Evolutionary conservation across 1,140 invertebrate genomes (phyloP).

Genomic region (Pemphigus obesinymphae): DNA sequence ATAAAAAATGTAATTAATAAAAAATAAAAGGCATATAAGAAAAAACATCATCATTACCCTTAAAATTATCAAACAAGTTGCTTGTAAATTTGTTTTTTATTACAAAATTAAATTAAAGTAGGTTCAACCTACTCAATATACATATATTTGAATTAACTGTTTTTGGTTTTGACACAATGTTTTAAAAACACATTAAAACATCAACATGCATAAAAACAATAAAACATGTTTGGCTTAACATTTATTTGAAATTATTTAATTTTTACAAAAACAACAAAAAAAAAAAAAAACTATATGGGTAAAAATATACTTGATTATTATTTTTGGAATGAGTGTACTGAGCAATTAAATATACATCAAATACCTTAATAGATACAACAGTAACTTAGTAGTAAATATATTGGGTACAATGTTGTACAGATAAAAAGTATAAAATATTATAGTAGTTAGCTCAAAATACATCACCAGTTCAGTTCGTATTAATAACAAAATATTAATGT

Average conservation of each 20-base stretch:
- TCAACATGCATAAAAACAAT: constrained; percentile 8
- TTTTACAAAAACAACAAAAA: background rate
- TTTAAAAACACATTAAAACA: background rate
- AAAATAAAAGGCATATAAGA: constrained; percentile 15
- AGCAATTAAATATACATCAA: background rate
- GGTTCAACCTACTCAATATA: background rate
- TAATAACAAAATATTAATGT: background rate
- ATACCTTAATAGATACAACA: background rate
- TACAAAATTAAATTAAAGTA: constrained; percentile 19
- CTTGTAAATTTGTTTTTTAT: background rate
- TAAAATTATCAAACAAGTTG: background rate
- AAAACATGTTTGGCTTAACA: background rate
- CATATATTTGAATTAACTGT: background rate
- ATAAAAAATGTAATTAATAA: background rate
- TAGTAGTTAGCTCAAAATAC: background rate
- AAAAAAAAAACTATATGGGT: constrained; percentile 4
- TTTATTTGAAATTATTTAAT: constrained; percentile 4
- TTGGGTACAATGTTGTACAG: background rate
- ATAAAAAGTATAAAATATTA: background rate
- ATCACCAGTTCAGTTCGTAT: background rate
- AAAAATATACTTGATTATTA: constrained; percentile 9
- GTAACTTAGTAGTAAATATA: background rate
- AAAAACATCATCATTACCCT: constrained; percentile 20
- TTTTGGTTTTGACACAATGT: background rate
- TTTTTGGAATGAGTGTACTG: constrained; percentile 14